Base-by-base conservation (phyloP, 2,113 vertebrate genomes). In the Coptodon rendalli region DNA sequence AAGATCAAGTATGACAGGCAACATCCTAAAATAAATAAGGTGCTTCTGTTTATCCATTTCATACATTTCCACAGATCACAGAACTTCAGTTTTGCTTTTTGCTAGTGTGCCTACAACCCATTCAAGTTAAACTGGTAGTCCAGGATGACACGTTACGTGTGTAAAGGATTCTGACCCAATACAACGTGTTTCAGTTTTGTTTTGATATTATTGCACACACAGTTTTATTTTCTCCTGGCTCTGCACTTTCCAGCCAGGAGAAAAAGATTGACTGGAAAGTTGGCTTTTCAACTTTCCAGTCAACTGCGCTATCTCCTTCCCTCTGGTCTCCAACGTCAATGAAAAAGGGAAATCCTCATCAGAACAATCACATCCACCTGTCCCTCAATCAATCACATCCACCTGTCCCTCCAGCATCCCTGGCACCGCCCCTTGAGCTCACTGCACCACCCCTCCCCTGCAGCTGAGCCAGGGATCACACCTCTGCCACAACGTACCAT, bases 151-250 rank as follows among this genome's bases (percentile, higher is more conserved):
- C 61, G 7, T 66, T 36, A 63, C 2, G 1, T 63, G 16, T 63
- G 31, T 63, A 11, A 34, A 36, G 31, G 59, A 63, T 63, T 63
- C 59, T 36, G 59, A 63, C 31, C 6, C 59, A 63, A 36, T 34
- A 0, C 56, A 59, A 16, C 5, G 0, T 0, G 31, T 63, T 63
- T 63, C 59, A 19, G 29, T 63, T 63, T 36, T 36, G 29, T 19
- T 63, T 63, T 63, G 9, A 19, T 31, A 29, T 57, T 57, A 59
- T 31, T 63, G 31, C 16, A 63, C 54, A 38, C 36, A 27, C 9
- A 36, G 29, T 63, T 36, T 19, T 36, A 34, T 63, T 63, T 36
- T 36, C 16, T 36, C 6, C 59, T 3, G 16, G 59, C 59, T 63
- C 9, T 6, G 16, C 24, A 57, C 53, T 24, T 13, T 3, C n/a